phyloP scores from a whole-genome alignment of 2,113 vertebrate species.

The Pyxicephalus adspersus region DNA sequence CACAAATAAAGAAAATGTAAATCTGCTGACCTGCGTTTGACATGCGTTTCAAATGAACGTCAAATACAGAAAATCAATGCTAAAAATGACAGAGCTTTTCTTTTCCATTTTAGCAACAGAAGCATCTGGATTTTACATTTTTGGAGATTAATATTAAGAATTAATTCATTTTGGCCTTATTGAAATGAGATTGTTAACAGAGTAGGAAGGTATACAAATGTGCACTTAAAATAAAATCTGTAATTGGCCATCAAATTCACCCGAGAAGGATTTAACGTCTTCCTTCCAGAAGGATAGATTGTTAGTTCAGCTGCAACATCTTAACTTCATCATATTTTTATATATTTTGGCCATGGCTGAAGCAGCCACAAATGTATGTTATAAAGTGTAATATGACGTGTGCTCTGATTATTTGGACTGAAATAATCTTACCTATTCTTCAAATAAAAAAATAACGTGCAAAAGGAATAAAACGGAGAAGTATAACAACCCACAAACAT shows the following conservation, averaged over 20 bases:
- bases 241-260: conserved; percentile 72
- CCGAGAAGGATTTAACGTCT: conserved; percentile 72
- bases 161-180: background rate
- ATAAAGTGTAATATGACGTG: conserved; percentile 72
- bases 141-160: background rate
- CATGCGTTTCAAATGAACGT: too few relatives aligned
- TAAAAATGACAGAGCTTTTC: background rate
- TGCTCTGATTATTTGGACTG: conserved; percentile 71
- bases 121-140: conserved; percentile 1
- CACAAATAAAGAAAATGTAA: too few relatives aligned
- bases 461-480: background rate
- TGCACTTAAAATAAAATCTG: conserved; percentile 64
- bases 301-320: conserved; percentile 79
- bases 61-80: too few relatives aligned
- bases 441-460: background rate
- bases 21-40: too few relatives aligned
- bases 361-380: conserved; percentile 67
- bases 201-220: conserved; percentile 41
- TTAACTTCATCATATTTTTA: conserved; percentile 75
- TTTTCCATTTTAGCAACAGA: background rate
- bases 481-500: background rate
- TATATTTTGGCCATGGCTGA: conserved; percentile 69
- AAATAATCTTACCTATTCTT: conserved; percentile 59
- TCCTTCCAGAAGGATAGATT: conserved; percentile 71
- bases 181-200: conserved; percentile 12